Evolutionary conservation across 2,797 vertebrate genomes (phyloP).

Genomic region (Phyllotis vaccarum): DNA sequence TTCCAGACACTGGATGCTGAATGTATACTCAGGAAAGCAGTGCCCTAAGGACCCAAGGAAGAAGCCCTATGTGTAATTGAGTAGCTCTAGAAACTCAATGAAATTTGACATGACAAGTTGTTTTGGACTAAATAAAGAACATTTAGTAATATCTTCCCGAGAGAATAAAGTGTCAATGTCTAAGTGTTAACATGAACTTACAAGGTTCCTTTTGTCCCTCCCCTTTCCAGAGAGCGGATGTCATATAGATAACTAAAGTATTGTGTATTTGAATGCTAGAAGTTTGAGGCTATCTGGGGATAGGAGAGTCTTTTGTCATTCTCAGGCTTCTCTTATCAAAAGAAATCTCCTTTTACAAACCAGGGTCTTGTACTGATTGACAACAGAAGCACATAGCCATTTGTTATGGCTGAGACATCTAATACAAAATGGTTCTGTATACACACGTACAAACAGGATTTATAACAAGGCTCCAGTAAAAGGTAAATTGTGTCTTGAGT

Average conservation of each 20-base stretch:
- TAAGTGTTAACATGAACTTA: no score
- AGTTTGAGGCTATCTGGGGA: not conserved
- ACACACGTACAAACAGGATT: conserved; percentile 78
- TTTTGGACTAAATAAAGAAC: no score
- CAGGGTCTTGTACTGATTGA: conserved; percentile 81
- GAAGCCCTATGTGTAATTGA: no score
- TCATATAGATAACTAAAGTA: not conserved
- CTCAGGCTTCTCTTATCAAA: conserved; percentile 42
- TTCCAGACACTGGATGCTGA: no score
- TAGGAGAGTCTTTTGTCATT: not conserved
- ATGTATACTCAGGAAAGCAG: no score
- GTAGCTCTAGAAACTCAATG: no score
- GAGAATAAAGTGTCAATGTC: no score
- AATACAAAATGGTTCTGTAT: conserved; percentile 81
- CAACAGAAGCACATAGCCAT: conserved; percentile 65
- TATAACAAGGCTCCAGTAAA: conserved; percentile 82
- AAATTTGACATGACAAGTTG: no score
- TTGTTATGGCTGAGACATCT: conserved; percentile 78
- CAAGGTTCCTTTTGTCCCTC: no score
- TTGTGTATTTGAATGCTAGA: not conserved
- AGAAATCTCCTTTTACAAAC: conserved; percentile 73
- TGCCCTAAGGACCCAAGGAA: no score
- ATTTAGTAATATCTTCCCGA: no score
- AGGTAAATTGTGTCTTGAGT: conserved; percentile 86
- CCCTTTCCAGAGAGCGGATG: no score